phyloP scores from a whole-genome alignment of 2,113 vertebrate genomes.

The Procavia capensis region DNA sequence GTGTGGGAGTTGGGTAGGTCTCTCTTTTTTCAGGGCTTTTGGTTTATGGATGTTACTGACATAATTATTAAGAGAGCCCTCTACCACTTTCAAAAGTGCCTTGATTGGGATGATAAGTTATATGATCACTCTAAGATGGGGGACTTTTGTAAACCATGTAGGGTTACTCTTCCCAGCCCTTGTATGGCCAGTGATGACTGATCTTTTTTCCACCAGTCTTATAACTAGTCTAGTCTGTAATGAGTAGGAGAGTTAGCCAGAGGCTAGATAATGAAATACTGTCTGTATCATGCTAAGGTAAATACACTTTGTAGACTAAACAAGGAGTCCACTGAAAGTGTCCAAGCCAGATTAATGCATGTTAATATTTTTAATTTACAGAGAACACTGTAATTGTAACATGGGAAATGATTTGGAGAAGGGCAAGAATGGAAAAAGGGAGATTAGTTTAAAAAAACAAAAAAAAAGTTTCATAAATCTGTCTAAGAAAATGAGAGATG shows the following conservation, averaged over 20 bases:
- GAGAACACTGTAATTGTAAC: neutral
- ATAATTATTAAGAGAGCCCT: neutral
- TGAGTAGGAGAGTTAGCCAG: neutral
- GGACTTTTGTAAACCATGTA: neutral
- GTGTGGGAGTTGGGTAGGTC: no score
- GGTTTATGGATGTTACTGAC: neutral
- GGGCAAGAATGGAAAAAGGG: neutral
- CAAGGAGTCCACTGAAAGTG: neutral
- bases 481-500: no score
- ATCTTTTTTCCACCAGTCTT: neutral
- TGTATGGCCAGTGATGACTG: neutral
- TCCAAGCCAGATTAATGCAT: neutral
- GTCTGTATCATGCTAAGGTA: neutral
- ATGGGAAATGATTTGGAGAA: neutral
- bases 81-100: no score
- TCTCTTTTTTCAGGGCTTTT: no score
- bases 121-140: neutral
- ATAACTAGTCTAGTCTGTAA: neutral
- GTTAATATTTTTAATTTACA: neutral
- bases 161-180: neutral
- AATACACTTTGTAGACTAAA: neutral
- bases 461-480: no score
- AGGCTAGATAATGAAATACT: neutral
- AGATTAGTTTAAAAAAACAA: no score
- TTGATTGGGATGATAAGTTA: no score